Base-by-base conservation (phyloP, 2,113 vertebrate species). In the Channa maculata region DNA sequence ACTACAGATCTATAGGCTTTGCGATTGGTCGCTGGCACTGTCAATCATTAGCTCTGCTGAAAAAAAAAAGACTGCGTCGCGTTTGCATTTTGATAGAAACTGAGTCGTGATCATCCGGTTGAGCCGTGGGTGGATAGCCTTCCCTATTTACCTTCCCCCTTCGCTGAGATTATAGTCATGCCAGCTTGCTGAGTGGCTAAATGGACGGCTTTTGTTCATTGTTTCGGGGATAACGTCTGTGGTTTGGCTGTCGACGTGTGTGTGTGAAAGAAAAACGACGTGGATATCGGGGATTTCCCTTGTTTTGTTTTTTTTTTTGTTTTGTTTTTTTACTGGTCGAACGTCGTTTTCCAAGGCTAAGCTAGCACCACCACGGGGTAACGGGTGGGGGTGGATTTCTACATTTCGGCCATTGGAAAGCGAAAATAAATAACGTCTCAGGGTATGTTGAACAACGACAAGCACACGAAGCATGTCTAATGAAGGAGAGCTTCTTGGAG, bases 101-200 rank as follows among this genome's bases (percentile, higher is more conserved):
- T 15, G 84, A 89, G 90, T 92, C 89, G 90, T 92, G 92, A 91
- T 92, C 88, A 75, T 84, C 78, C 79, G 65, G 83, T 70, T 0
- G 58, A 75, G 15, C 65, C 72, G 92, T 90, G 89, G 91, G 91
- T 75, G 91, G 90, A 85, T 36, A 65, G 71, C 76, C 72, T 70
- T 68, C 77, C 75, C 67, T 63, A 59, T 82, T 87, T 77, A 84
- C 79, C 71, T 70, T 71, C 79, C 82, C 24, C 57, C 69, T 49
- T 51, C n/a, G 24, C 58, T 1, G 36, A 71, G 63, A 71, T 44
- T 52, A 48, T 13, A 14, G 76, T 78, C 69, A 68, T 73, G 72
- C 46, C 70, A 77, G 65, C 4, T 77, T 43, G 3, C 61, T 13
- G 65, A 45, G 65, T 13, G 80, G 57, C 52, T 65, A 24, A 55